Evolutionary conservation across 2,888 invertebrate species (phyloP), one percentile per base, ranked within the genome.

Genomic region (Pyrochroa serraticornis): DNA sequence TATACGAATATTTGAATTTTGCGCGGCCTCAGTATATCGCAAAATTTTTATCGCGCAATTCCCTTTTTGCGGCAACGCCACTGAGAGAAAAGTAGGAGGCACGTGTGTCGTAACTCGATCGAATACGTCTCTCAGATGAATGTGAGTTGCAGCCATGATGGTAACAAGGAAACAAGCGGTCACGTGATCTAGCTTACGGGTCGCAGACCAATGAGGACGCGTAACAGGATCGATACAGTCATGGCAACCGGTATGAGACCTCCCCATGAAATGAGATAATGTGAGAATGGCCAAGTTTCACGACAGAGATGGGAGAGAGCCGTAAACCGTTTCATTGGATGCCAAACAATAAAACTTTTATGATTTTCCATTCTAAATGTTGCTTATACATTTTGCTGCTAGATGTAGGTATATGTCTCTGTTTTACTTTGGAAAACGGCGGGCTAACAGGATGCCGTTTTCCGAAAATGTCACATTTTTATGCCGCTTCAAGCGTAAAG

Each of bases 311-410:
- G 59, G 63, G 54, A 54, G n/a, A 62, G 52, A 52, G 52, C 72
- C 72, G 69, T 76, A 76, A 77, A 75, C 64, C 66, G 67, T 68
- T 71, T 72, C 75, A 80, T 80, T 79, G 80, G 79, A 77, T 71
- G 74, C 71, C 74, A 76, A 79, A 79, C 77, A 79, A 76, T 79
- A 78, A 79, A 80, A 77, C 64, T 78, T 79, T 78, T 79, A 78
- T 70, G 76, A 75, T 76, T 77, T 74, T 74, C 75, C 72, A 70
- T 72, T 71, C 71, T 74, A 73, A 77, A 76, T 74, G 73, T 73
- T 77, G 75, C 73, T 80, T 79, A 72, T 73, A 70, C 68, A 73
- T 73, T 77, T 74, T 68, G 75, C 78, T 76, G 74, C 71, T 79
- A 80, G 80, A 80, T 80, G 80, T 79, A 79, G 79, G 75, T 79